Conservation (phyloP, 2,113 vertebrate genomes). For the Empidonax alnorum region DNA sequence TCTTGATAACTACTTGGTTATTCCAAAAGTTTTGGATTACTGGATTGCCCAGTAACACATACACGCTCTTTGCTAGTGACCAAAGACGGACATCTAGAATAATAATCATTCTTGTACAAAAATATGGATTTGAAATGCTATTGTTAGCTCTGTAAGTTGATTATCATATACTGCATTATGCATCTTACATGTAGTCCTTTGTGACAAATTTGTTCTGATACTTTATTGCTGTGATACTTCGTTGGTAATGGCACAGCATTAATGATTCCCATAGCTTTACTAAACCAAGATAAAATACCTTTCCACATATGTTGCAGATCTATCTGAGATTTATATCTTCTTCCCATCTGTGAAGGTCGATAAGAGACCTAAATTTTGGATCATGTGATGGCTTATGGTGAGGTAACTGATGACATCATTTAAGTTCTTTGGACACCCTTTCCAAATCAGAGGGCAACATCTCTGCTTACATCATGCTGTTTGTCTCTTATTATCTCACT, state of each 20-base stretch:
- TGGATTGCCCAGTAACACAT: not conserved
- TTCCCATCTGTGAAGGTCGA: constrained; percentile 28
- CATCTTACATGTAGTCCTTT: not conserved
- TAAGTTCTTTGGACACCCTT: constrained; percentile 1
- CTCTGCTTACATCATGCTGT: not conserved
- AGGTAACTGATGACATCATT: not conserved
- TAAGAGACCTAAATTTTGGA: not conserved
- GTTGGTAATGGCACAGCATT: not conserved
- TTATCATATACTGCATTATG: constrained; percentile 20
- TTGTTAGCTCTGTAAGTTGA: constrained; percentile 18
- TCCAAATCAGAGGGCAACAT: not conserved
- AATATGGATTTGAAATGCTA: constrained; percentile 5
- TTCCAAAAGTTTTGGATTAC: not conserved
- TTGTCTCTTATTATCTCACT: not conserved
- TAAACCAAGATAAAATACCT: constrained; percentile 49
- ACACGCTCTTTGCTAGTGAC: not conserved
- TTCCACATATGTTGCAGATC: constrained; percentile 25
- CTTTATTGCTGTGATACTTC: not conserved
- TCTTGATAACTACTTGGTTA: not conserved
- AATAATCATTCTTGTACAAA: not conserved
- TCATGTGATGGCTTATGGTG: not conserved
- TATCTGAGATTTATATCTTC: constrained; percentile 45
- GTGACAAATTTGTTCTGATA: not conserved
- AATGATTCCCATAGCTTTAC: constrained; percentile 42
- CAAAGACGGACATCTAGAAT: not conserved